Conservation (phyloP, 2,888 invertebrate genomes). For the Oegoconia quadripuncta region DNA sequence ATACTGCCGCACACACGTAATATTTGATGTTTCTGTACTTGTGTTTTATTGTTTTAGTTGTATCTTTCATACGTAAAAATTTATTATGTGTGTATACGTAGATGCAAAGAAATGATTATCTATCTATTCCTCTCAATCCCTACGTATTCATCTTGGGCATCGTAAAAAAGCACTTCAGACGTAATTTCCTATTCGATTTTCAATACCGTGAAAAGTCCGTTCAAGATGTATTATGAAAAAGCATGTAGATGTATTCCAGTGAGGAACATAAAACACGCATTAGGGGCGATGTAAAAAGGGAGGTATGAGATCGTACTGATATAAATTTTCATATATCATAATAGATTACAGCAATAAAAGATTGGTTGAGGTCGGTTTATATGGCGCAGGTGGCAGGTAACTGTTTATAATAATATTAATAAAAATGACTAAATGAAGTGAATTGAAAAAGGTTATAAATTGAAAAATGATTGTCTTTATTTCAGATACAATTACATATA, state of each 20-base stretch:
- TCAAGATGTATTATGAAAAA: neutral
- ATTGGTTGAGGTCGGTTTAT: conserved; percentile 5
- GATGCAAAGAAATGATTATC: too few relatives aligned
- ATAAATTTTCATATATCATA: conserved; percentile 23
- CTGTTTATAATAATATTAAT: too few relatives aligned
- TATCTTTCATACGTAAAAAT: neutral
- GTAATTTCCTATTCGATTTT: neutral
- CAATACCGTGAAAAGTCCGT: neutral
- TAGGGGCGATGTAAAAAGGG: conserved; percentile 10
- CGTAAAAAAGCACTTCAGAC: neutral
- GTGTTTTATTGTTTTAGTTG: neutral
- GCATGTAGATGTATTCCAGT: conserved; percentile 2
- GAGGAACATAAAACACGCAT: conserved; percentile 22
- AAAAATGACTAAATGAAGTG: too few relatives aligned
- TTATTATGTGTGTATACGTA: neutral
- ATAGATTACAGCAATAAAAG: conserved; percentile 17
- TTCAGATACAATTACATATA: too few relatives aligned
- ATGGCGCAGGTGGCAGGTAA: neutral
- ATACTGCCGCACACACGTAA: too few relatives aligned
- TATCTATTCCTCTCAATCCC: too few relatives aligned
- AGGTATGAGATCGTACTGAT: conserved; percentile 14
- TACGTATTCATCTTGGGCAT: too few relatives aligned
- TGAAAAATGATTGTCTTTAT: too few relatives aligned
- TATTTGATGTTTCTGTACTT: too few relatives aligned
- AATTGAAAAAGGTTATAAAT: too few relatives aligned